Conservation (phyloP, 2,888 invertebrate genomes). For the Paralinhomoeus sp. region DNA sequence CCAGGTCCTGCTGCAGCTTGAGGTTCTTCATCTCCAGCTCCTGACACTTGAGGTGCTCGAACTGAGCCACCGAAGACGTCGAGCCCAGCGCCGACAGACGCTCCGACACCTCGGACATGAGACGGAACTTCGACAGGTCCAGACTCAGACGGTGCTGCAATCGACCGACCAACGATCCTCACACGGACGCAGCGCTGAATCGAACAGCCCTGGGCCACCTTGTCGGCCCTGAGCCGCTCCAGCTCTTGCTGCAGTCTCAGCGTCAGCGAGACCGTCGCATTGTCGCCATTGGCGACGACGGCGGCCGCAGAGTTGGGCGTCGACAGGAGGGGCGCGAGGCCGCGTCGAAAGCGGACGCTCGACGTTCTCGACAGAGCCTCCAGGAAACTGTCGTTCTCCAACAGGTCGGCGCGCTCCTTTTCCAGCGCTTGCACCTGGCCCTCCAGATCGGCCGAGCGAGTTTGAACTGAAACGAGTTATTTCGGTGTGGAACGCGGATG, state of each 20-base stretch:
- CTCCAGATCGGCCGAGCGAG: too few relatives aligned
- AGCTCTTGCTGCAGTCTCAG: not conserved
- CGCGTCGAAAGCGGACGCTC: too few relatives aligned
- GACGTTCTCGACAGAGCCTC: too few relatives aligned
- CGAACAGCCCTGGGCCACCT: too few relatives aligned
- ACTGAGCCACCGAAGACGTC: not conserved
- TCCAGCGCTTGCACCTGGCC: too few relatives aligned
- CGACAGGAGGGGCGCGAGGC: not conserved
- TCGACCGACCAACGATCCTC: not conserved
- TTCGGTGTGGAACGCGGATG: too few relatives aligned
- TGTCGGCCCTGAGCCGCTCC: not conserved
- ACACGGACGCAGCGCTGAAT: not conserved
- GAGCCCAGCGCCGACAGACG: not conserved
- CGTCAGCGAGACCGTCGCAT: not conserved
- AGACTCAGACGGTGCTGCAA: not conserved
- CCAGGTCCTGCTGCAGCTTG: not conserved
- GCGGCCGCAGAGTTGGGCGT: not conserved
- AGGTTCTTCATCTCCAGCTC: not conserved
- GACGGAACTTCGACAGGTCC: not conserved
- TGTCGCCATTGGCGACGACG: not conserved
- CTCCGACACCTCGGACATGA: not conserved
- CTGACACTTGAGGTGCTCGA: not conserved
- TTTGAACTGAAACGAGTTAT: too few relatives aligned
- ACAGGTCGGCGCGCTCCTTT: too few relatives aligned
- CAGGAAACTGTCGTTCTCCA: too few relatives aligned